These are phyloP conservation scores for Andricus quercusramuli DNA, from an alignment of 2,888 invertebrate species.

Conservation along the genomic window DNA sequence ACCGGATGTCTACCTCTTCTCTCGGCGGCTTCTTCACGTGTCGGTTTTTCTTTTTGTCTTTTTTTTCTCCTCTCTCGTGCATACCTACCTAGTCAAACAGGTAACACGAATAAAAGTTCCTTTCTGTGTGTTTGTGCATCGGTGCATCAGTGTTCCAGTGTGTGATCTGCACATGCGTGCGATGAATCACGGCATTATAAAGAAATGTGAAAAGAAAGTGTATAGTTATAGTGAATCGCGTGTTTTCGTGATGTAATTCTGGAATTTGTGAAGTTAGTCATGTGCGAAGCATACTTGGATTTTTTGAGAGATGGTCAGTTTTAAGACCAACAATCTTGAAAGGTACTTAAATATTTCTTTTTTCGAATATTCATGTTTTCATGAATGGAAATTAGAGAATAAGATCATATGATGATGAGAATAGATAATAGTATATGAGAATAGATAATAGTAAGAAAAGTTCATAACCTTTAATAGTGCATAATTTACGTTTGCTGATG, in stretches of 20 bases:
- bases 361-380: not conserved
- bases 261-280: not conserved
- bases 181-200: constrained; percentile 8
- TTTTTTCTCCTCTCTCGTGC: not conserved
- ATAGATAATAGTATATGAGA: no score
- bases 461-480: no score
- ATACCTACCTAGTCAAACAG: constrained; percentile 35
- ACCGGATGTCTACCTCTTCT: constrained; percentile 8
- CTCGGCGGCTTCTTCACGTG: constrained; percentile 32
- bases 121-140: not conserved
- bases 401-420: not conserved
- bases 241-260: not conserved
- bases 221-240: not conserved
- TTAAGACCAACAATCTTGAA: constrained; percentile 29
- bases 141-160: not conserved
- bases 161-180: not conserved
- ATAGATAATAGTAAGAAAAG: no score
- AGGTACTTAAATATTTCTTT: not conserved
- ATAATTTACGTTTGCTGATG: no score
- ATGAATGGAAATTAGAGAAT: not conserved
- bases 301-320: constrained; percentile 27
- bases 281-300: not conserved
- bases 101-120: constrained; percentile 32
- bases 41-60: not conserved
- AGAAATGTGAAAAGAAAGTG: not conserved